Conservation (phyloP, 2,888 invertebrate species). For the Allygus modestus region DNA sequence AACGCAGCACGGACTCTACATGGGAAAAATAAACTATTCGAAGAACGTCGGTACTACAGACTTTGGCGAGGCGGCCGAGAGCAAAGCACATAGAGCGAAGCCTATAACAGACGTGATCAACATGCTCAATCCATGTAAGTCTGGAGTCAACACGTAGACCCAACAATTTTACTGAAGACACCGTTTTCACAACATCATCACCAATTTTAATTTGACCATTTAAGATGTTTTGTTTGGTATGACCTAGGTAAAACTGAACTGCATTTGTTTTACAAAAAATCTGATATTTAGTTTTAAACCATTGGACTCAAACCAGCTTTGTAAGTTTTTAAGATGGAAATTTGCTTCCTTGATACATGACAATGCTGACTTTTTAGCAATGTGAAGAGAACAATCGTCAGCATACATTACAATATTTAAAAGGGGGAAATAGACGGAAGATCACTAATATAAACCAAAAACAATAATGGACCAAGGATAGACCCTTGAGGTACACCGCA, state of each 20-base stretch:
- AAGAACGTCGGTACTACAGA: not conserved
- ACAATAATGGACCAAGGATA: not conserved
- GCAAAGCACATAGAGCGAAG: not conserved
- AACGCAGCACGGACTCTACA: not conserved
- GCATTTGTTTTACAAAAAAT: not conserved
- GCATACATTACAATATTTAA: not conserved
- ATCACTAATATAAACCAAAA: not conserved
- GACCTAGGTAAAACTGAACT: not conserved
- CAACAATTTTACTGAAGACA: not conserved
- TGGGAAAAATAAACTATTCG: not conserved
- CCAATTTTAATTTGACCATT: not conserved
- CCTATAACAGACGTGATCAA: not conserved
- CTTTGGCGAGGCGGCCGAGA: not conserved
- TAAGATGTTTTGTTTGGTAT: not conserved
- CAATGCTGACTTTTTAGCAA: not conserved
- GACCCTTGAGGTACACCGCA: too few species aligned
- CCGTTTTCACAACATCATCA: not conserved
- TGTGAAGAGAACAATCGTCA: not conserved
- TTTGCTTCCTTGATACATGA: not conserved
- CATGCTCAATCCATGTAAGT: not conserved
- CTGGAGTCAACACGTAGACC: not conserved
- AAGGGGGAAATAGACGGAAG: not conserved
- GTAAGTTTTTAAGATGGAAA: not conserved
- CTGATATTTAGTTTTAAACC: not conserved
- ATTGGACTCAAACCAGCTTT: not conserved